Base-by-base conservation (phyloP, 1,140 invertebrate species). In the Sitophilus oryzae region DNA sequence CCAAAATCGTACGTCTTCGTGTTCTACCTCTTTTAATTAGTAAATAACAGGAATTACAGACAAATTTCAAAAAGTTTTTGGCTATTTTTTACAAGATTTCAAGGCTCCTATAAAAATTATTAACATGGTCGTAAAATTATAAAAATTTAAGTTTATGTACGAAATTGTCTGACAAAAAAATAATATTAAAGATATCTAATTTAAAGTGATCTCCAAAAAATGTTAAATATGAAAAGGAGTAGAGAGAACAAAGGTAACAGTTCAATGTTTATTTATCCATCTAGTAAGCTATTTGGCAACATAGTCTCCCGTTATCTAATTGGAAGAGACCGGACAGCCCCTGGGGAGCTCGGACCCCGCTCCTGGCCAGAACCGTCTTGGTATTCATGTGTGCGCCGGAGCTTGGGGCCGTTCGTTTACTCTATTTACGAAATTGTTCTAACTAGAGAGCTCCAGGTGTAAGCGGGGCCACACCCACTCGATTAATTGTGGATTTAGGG, bases 111-210 rank as follows among this genome's bases (percentile, higher is more conserved):
- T n/a, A n/a, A n/a, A n/a, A n/a, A n/a, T n/a, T n/a, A n/a, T n/a
- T n/a, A n/a, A n/a, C n/a, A n/a, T n/a, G n/a, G n/a, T 43, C 41
- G 21, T 43, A 43, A 43, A 43, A 43, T 43, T 43, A 18, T 23
- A 43, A n/a, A n/a, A n/a, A n/a, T n/a, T n/a, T n/a, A n/a, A n/a
- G n/a, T n/a, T n/a, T n/a, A n/a, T n/a, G n/a, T n/a, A n/a, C n/a
- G n/a, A n/a, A n/a, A n/a, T n/a, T n/a, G n/a, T n/a, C n/a, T n/a
- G n/a, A n/a, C n/a, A n/a, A n/a, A n/a, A n/a, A n/a, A n/a, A n/a
- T n/a, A n/a, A n/a, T n/a, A n/a, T n/a, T n/a, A n/a, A n/a, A n/a
- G n/a, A n/a, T n/a, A n/a, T n/a, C n/a, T n/a, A n/a, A n/a, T n/a
- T n/a, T n/a, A n/a, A n/a, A n/a, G n/a, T n/a, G n/a, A n/a, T n/a